Evolutionary conservation across 2,888 invertebrate species (phyloP), one percentile per base, ranked within the genome.

Genomic region (Globia sparganii): DNA sequence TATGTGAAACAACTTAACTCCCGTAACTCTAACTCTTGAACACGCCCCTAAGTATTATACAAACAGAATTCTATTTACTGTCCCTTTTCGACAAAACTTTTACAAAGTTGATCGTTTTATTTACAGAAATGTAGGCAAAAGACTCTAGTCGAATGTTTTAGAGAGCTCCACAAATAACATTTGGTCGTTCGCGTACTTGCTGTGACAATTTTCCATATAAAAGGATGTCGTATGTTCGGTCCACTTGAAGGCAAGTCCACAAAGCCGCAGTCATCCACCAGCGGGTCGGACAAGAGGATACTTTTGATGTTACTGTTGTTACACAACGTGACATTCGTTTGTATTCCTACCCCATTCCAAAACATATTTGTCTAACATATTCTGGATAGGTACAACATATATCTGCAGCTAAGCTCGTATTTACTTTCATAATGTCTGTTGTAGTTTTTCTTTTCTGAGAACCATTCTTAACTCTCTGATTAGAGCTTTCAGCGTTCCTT

Each of bases 31-130:
- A 88, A 89, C 88, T 90, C 87, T 87, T 80, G 79, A 88, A 83
- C 86, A 87, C 88, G 84, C 84, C 83, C 86, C 78, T 87, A 86
- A 90, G 91, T 90, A 89, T 89, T 82, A 87, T 82, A 88, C 90
- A 91, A 91, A 91, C 89, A 91, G 80, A 87, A 88, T 87, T 89
- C 84, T 91, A 90, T 89, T 90, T 87, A 86, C 89, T 87, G 91
- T 89, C 91, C 91, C 89, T 88, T 88, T 86, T 87, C 77, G 77
- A 86, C 80, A 77, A 85, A 88, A 88, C 78, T 89, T 87, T 90
- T 78, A 85, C 86, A 80, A 87, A 90, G 79, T 88, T 78, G 69
- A 82, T 85, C 88, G 83, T 82, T 83, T 83, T 89, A 86, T 88
- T 87, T 87, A 87, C 86, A 87, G 82, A 90, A 89, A 89, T 87